Base-by-base conservation (phyloP, 2,113 vertebrate genomes). In the Capreolus pygargus region DNA sequence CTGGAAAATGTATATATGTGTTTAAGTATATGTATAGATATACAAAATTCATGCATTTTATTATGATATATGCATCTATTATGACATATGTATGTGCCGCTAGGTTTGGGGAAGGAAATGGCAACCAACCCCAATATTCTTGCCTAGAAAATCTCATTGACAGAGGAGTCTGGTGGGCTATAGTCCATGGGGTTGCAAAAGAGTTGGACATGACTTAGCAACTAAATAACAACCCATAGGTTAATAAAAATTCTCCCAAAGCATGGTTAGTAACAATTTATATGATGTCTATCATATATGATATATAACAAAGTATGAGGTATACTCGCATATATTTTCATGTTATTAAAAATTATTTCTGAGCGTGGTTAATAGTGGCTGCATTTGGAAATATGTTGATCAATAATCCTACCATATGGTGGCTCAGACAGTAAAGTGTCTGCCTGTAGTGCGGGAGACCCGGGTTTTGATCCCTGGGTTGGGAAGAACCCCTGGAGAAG, bases 321-420 rank as follows among this genome's bases (percentile, higher is more conserved):
- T 45, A 47, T 3, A 47, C 6, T 54, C 30, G 1, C 21, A 57
- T 86, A 16, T 17, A 83, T 70, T 92, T 93, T 96, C 50, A 76
- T 30, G 28, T 64, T 57, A 50, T 84, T 96, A 83, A 92, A 97
- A 83, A 27, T 79, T 92, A 92, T 87, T 95, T 94, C 28, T 12
- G 88, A 84, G 61, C 36, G 74, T 79, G 33, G 52, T 82, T 61
- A 87, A 64, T 39, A 94, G 36, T 85, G 76, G 2, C 7, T 87
- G 0, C 7, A 81, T 50, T 61, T 61, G 76, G 30, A 86, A 52
- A 10, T 57, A 36, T 30, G 19, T n/a, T 82, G 8, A n/a, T 76
- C 57, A 94, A 45, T 87, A 78, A 85, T 76, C 33, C 27, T 45
- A 55, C 50, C 27, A 9, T 36, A 28, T 47, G 47, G 47, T 47